phyloP scores from a whole-genome alignment of 1,140 invertebrate genomes.

The Oncopeltus fasciatus region DNA sequence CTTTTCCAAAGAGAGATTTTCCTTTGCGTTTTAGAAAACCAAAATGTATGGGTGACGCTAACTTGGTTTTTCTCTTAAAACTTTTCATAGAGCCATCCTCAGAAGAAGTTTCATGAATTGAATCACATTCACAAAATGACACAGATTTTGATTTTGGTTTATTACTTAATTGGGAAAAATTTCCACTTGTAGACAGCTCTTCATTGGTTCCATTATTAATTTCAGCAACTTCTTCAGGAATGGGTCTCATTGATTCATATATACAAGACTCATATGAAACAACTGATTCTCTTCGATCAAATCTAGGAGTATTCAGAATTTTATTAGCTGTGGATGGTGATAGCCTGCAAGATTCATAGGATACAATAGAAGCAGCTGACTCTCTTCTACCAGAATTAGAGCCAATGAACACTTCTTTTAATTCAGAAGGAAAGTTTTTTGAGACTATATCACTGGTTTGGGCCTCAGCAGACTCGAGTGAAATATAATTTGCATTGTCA shows the following conservation, averaged over 20 bases:
- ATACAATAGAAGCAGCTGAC: no score
- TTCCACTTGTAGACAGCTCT: not conserved
- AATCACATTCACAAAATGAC: not conserved
- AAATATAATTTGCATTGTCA: no score
- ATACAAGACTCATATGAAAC: not conserved
- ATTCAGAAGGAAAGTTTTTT: no score
- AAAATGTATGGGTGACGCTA: not conserved
- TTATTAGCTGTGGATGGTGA: not conserved
- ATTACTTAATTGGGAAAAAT: not conserved
- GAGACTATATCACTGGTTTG: no score
- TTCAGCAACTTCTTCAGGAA: not conserved
- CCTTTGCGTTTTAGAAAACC: not conserved
- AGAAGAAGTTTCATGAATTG: not conserved
- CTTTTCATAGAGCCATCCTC: not conserved
- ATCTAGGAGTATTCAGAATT: not conserved
- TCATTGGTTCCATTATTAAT: not conserved
- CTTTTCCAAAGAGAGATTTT: not conserved
- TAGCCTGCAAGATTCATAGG: no score
- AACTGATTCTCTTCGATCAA: not conserved
- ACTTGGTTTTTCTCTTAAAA: not conserved
- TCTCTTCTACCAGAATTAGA: no score
- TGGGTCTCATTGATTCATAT: not conserved
- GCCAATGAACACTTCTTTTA: no score
- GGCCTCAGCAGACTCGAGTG: no score
- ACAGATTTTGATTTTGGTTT: not conserved